Percentiles rank a stretch among this genome's conserved stretches.
These are phyloP conservation scores for Latheticus oryzae DNA, from an alignment of 2,888 invertebrate genomes.

Conservation along the genomic window DNA sequence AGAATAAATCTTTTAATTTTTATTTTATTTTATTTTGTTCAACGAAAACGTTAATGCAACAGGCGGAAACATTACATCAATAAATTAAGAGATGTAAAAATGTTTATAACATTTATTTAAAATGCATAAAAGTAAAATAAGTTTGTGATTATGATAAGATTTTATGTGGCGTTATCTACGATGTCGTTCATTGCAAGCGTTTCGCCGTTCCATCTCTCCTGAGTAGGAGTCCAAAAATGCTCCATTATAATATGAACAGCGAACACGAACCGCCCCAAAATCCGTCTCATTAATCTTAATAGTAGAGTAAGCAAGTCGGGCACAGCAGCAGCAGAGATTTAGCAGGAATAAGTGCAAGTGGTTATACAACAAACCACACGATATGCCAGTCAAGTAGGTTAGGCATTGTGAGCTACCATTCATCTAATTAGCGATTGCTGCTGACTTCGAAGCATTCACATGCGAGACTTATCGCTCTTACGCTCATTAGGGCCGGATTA, in stretches of 20 bases:
- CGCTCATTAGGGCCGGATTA: constrained; percentile 67
- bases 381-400: constrained; percentile 64
- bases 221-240: constrained; percentile 38
- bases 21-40: too few relatives aligned
- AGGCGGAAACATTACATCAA: too few relatives aligned
- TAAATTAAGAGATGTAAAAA: too few relatives aligned
- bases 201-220: too few relatives aligned
- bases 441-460: constrained; percentile 64
- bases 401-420: constrained; percentile 64
- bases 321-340: constrained; percentile 38
- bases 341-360: constrained; percentile 60
- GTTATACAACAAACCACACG: constrained; percentile 63
- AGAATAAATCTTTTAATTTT: too few relatives aligned
- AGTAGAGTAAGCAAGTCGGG: constrained; percentile 46
- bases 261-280: constrained; percentile 46
- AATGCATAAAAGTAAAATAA: too few relatives aligned
- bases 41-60: too few relatives aligned
- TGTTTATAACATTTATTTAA: too few relatives aligned
- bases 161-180: too few relatives aligned
- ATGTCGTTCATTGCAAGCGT: too few relatives aligned
- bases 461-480: constrained; percentile 67
- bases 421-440: constrained; percentile 66
- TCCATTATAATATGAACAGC: constrained; percentile 29
- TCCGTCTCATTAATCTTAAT: constrained; percentile 58
- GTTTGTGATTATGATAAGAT: too few relatives aligned